These are phyloP conservation scores for Drosophila santomea DNA, from an alignment of 1,140 invertebrate genomes.

Conservation along the genomic window DNA sequence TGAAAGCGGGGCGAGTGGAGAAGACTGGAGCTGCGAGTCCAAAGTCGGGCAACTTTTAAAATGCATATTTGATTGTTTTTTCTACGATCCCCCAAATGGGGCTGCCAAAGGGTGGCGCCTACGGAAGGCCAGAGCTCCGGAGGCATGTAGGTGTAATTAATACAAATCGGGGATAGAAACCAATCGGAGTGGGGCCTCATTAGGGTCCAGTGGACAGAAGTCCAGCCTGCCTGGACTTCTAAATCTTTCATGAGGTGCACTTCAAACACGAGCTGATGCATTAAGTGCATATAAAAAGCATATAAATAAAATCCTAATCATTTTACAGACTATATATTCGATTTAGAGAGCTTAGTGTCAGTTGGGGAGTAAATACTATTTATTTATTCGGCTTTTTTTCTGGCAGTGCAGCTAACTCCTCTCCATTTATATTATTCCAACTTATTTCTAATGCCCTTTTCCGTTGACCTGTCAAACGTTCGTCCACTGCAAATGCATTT, in stretches of 20 bases:
- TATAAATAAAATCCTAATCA: too few species aligned
- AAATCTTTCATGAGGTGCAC: conserved; percentile 17
- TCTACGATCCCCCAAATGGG: conserved; percentile 1
- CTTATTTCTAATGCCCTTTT: conserved; percentile 53
- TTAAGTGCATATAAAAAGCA: too few species aligned
- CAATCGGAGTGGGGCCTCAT: conserved; percentile 11
- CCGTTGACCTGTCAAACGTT: conserved; percentile 37
- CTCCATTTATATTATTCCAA: conserved; percentile 44
- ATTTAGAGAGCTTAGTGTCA: too few species aligned
- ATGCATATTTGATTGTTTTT: conserved; percentile 80
- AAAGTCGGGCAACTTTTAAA: conserved; percentile 70
- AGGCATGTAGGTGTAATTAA: conserved; percentile 47
- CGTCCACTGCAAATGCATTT: conserved; percentile 33
- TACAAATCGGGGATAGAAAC: conserved; percentile 40
- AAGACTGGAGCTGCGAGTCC: conserved; percentile 31
- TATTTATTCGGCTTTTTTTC: not conserved
- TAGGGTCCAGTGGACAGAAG: conserved; percentile 10
- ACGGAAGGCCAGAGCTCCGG: conserved; percentile 16
- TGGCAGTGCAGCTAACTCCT: conserved; percentile 4
- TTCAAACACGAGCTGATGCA: too few species aligned
- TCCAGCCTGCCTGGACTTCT: not conserved
- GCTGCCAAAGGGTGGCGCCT: conserved; percentile 1
- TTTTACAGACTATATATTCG: too few species aligned
- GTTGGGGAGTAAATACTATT: too few species aligned
- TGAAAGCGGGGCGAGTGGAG: conserved; percentile 14